Evolutionary conservation across 2,113 vertebrate species (phyloP).

Genomic region (Cacatua alba): DNA sequence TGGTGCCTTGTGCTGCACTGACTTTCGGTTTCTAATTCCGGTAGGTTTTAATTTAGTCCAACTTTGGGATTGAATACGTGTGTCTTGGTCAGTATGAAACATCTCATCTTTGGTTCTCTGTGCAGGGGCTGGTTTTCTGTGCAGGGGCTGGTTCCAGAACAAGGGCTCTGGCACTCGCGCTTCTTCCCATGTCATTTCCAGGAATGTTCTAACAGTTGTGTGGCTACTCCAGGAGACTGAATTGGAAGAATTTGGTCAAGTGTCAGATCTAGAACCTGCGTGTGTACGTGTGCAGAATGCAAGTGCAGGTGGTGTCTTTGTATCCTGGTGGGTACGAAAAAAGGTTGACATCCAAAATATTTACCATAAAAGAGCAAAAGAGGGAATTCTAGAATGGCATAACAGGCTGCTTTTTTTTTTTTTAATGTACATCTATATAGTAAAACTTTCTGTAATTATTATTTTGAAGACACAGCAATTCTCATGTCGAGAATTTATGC

Average conservation of each 20-base stretch:
- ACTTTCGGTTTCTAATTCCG: background rate
- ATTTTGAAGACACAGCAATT: background rate
- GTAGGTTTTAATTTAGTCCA: background rate
- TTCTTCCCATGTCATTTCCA: background rate
- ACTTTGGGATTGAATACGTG: background rate
- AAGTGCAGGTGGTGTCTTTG: background rate
- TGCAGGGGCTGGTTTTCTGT: background rate
- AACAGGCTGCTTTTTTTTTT: background rate
- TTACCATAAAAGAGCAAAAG: background rate
- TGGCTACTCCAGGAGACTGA: background rate
- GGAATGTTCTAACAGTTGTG: background rate
- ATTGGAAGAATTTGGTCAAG: background rate
- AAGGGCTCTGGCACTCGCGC: background rate
- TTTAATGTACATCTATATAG: background rate
- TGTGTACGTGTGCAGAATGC: accelerated
- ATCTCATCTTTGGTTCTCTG: background rate
- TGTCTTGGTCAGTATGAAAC: background rate
- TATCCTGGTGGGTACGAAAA: background rate
- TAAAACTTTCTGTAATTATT: background rate
- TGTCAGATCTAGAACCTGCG: accelerated
- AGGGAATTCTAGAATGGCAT: background rate
- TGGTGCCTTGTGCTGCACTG: background rate
- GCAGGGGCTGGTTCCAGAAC: background rate
- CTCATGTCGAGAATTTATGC: background rate
- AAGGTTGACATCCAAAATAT: background rate